Conservation (phyloP, 1,140 invertebrate genomes). For the Drosophila repleta region DNA sequence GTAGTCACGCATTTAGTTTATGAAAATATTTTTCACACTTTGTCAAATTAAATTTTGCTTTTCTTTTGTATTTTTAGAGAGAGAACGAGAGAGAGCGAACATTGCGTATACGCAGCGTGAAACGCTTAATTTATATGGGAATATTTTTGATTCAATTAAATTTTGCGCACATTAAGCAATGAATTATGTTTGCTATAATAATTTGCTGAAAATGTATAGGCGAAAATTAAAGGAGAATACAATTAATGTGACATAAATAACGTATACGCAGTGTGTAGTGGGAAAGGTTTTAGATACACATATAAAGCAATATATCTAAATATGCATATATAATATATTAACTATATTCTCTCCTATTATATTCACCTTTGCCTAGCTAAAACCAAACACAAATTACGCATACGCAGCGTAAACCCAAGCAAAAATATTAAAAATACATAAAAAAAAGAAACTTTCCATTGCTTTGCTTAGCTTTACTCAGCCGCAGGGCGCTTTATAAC, state of each 20-base stretch:
- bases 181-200: background rate
- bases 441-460: too few relatives aligned
- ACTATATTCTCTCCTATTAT: too few relatives aligned
- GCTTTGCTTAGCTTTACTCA: too few relatives aligned
- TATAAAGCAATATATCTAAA: too few relatives aligned
- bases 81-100: too few relatives aligned
- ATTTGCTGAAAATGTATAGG: background rate
- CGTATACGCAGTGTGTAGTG: background rate
- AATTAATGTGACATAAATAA: background rate
- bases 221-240: background rate
- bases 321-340: too few relatives aligned
- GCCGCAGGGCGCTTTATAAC: too few relatives aligned
- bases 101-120: constrained; percentile 35
- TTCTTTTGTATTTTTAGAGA: constrained; percentile 29
- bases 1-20: constrained; percentile 68
- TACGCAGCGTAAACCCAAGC: too few relatives aligned
- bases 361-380: too few relatives aligned
- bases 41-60: constrained; percentile 47
- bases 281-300: background rate
- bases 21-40: constrained; percentile 81
- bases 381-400: too few relatives aligned
- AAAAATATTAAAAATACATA: too few relatives aligned
- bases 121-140: constrained; percentile 15
- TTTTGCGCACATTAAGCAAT: background rate
- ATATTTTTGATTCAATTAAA: constrained; percentile 8